These are phyloP conservation scores for Phenacoccus solenopsis DNA, from an alignment of 1,140 invertebrate species.

Conservation along the genomic window DNA sequence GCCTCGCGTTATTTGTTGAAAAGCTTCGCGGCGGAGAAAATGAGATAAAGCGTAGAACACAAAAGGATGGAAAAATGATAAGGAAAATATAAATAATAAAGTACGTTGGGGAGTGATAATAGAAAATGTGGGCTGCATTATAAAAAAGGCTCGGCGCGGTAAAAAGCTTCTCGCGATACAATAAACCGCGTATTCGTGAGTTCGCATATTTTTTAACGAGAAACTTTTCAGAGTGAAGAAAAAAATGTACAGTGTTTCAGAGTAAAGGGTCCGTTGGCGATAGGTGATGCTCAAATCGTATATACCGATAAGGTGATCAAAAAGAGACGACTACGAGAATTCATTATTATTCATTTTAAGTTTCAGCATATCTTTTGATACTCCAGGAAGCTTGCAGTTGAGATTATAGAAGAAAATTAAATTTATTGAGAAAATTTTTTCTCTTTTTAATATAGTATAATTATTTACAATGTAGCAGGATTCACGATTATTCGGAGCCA, in stretches of 20 bases:
- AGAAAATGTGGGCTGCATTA: conserved; percentile 15
- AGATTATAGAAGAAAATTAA: too few species aligned
- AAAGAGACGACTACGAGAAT: too few species aligned
- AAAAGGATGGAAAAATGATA: conserved; percentile 17
- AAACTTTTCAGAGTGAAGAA: conserved; percentile 11
- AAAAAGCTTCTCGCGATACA: conserved; percentile 13
- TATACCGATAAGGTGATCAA: background rate
- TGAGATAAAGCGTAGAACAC: conserved; percentile 12
- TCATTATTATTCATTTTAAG: too few species aligned
- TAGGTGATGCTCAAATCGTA: conserved; percentile 11
- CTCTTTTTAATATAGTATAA: too few species aligned
- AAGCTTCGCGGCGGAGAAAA: conserved; percentile 6
- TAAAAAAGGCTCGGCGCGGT: background rate
- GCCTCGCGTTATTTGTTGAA: background rate
- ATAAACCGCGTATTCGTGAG: conserved; percentile 16
- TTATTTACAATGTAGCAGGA: too few species aligned
- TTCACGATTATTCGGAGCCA: too few species aligned
- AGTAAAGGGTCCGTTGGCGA: conserved; percentile 4
- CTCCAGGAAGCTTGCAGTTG: too few species aligned
- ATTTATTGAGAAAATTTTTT: too few species aligned
- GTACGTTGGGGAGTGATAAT: conserved; percentile 16
- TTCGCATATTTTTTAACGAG: conserved; percentile 18
- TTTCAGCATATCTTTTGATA: too few species aligned
- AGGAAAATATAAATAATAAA: conserved; percentile 17
- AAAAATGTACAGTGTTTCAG: background rate